phyloP scores from a whole-genome alignment of 1,140 invertebrate species.

The Drosophila cardini region DNA sequence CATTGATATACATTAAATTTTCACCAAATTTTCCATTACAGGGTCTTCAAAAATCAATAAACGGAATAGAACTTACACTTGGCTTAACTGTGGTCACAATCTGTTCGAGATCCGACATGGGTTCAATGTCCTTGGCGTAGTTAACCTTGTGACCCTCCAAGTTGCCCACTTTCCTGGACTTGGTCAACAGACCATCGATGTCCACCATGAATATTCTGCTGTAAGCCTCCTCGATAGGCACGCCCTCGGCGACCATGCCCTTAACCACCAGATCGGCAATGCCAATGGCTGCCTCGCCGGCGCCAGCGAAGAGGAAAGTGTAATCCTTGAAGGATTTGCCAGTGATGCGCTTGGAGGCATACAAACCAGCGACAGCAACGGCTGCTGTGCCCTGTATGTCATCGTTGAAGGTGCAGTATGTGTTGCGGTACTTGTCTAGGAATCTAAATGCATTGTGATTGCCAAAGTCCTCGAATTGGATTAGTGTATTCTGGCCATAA shows the following conservation, averaged over 20 bases:
- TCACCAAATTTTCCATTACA: no score
- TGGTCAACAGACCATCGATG: slow-evolving; percentile 92
- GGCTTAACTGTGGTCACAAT: slow-evolving; percentile 94
- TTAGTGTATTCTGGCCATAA: slow-evolving; percentile 94
- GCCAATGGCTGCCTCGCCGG: slow-evolving; percentile 95
- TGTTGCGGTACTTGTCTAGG: slow-evolving; percentile 93
- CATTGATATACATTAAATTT: no score
- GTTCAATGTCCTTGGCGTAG: slow-evolving; percentile 93
- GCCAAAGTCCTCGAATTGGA: slow-evolving; percentile 99
- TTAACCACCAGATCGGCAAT: slow-evolving; percentile 94
- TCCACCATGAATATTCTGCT: slow-evolving; percentile 96
- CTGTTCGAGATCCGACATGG: slow-evolving; percentile 90
- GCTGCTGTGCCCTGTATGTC: slow-evolving; percentile 98
- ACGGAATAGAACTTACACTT: slow-evolving; percentile 70
- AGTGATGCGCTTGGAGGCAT: slow-evolving; percentile 93
- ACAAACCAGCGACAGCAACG: slow-evolving; percentile 95
- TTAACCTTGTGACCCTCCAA: slow-evolving; percentile 91
- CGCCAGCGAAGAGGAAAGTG: slow-evolving; percentile 95
- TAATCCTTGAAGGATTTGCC: slow-evolving; percentile 92
- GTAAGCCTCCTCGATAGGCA: slow-evolving; percentile 89
- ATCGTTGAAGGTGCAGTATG: slow-evolving; percentile 98
- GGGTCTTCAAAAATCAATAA: no score
- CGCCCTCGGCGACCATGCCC: slow-evolving; percentile 94
- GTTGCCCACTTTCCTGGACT: slow-evolving; percentile 89
- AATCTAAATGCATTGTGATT: slow-evolving; percentile 97